Percentiles rank a stretch among this genome's conserved stretches.
Conservation (phyloP, 2,797 vertebrate genomes). For the Psittacula derbiana region DNA sequence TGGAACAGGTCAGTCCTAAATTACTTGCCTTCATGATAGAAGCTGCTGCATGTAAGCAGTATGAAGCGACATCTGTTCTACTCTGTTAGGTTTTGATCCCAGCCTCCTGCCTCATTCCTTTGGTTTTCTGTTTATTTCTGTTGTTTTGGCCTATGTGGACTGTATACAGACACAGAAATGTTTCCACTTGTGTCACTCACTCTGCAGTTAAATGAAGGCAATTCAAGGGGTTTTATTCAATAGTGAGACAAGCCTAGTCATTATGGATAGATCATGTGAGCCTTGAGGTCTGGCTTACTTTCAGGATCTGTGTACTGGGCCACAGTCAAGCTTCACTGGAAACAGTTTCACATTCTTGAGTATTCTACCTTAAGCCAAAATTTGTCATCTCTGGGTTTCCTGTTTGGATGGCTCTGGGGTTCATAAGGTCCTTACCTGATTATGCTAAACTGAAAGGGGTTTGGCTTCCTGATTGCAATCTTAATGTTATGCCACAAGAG, state of each 20-base stretch:
- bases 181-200: background rate
- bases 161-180: background rate
- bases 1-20: background rate
- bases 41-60: background rate
- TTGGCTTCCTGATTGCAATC: background rate
- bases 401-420: background rate
- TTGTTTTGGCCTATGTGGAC: background rate
- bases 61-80: background rate
- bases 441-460: background rate
- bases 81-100: background rate
- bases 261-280: background rate
- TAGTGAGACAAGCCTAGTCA: background rate
- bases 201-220: background rate
- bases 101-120: background rate
- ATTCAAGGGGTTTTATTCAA: rapidly evolving
- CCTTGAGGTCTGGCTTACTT: background rate
- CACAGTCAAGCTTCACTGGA: background rate
- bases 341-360: background rate
- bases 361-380: background rate
- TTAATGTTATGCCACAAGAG: background rate
- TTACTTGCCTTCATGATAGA: background rate
- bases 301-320: background rate
- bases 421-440: background rate
- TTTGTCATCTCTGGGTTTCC: background rate
- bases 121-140: background rate